phyloP scores from a whole-genome alignment of 2,113 vertebrate genomes.

The Elephas maximus region DNA sequence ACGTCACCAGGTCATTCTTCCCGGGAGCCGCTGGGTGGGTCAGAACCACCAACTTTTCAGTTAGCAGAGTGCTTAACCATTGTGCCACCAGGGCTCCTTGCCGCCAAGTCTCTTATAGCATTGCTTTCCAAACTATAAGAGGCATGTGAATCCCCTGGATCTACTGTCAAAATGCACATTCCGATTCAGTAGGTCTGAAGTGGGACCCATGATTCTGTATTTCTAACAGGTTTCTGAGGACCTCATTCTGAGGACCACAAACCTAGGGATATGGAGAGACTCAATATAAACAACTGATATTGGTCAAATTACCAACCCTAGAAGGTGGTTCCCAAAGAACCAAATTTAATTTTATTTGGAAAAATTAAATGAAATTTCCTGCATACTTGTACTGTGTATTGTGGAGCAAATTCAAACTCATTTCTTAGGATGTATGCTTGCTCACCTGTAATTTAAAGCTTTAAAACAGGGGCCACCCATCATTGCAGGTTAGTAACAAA shows the following conservation, averaged over 20 bases:
- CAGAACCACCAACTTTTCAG: not conserved
- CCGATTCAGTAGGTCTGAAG: not conserved
- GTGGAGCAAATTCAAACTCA: slow-evolving; percentile 34
- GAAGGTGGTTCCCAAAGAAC: slow-evolving; percentile 9
- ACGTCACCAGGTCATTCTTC: not conserved
- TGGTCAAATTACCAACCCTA: slow-evolving; percentile 40
- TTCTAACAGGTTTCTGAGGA: slow-evolving; percentile 19
- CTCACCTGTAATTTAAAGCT: slow-evolving; percentile 47
- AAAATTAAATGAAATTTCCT: slow-evolving; percentile 66
- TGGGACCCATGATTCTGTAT: not conserved
- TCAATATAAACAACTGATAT: not conserved
- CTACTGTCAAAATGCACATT: slow-evolving; percentile 21
- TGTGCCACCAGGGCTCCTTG: not conserved
- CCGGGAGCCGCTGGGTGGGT: not conserved
- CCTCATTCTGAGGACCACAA: not conserved
- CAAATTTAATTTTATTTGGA: slow-evolving; percentile 59
- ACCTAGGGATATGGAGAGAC: not conserved
- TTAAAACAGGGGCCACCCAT: slow-evolving; percentile 51
- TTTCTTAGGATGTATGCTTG: slow-evolving; percentile 45
- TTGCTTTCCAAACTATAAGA: not conserved
- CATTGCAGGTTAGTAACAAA: slow-evolving; percentile 38
- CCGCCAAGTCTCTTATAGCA: not conserved
- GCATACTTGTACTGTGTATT: not conserved
- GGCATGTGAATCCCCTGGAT: not conserved
- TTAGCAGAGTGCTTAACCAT: not conserved